These are phyloP conservation scores for Drepana arcuata DNA, from an alignment of 1,140 invertebrate genomes.

Conservation along the genomic window DNA sequence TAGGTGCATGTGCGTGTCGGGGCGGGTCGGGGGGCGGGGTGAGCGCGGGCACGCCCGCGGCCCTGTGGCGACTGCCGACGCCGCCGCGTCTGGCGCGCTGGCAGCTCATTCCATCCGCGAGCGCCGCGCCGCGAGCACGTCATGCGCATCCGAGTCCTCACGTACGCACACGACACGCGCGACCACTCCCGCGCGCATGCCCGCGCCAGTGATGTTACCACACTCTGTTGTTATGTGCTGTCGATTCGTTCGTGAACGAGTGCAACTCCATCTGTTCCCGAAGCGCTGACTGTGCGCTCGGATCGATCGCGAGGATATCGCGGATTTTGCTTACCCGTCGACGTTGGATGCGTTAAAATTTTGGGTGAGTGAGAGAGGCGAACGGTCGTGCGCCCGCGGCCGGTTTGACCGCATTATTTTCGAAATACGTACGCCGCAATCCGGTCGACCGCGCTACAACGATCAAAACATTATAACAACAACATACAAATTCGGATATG, in stretches of 20 bases:
- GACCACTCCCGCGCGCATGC: constrained; percentile 36
- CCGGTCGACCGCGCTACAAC: constrained; percentile 52
- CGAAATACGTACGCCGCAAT: constrained; percentile 64
- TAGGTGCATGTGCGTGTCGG: constrained; percentile 21
- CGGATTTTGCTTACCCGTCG: constrained; percentile 51
- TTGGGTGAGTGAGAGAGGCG: constrained; percentile 67
- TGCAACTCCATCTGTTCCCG: constrained; percentile 57
- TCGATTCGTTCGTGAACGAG: constrained; percentile 50
- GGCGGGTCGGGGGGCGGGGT: constrained; percentile 23
- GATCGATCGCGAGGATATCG: constrained; percentile 34
- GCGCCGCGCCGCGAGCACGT: constrained; percentile 29
- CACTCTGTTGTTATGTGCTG: constrained; percentile 55
- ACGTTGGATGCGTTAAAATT: constrained; percentile 69
- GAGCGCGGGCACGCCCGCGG: constrained; percentile 21
- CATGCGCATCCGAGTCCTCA: constrained; percentile 23
- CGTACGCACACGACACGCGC: constrained; percentile 26
- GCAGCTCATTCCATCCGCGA: constrained; percentile 44
- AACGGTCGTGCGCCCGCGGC: constrained; percentile 50
- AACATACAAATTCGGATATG: constrained; percentile 36
- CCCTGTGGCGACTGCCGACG: constrained; percentile 33
- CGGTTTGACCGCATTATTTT: constrained; percentile 71
- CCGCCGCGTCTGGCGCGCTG: constrained; percentile 49
- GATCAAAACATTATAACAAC: constrained; percentile 66
- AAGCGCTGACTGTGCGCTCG: constrained; percentile 49
- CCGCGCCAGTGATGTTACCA: constrained; percentile 57